Percentiles rank a stretch among this genome's conserved stretches.
Conservation (phyloP, 2,888 invertebrate genomes). For the Drosophila nr. perissopoda region DNA sequence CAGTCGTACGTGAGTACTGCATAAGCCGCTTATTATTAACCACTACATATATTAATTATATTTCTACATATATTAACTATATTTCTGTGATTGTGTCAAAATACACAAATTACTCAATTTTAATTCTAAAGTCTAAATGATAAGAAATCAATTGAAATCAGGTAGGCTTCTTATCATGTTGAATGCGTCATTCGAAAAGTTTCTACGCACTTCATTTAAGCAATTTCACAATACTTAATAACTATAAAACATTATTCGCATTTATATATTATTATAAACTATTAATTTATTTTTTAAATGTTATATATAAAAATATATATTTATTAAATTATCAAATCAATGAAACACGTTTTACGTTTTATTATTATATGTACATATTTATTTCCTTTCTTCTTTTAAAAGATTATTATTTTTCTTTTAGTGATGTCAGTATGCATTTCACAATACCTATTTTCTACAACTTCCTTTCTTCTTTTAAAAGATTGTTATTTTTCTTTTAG, state of each 20-base stretch:
- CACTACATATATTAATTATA: slow-evolving; percentile 22
- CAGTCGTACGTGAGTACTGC: slow-evolving; percentile 10
- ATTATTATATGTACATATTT: not conserved
- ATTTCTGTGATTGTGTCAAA: too few relatives aligned
- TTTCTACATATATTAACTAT: slow-evolving; percentile 22
- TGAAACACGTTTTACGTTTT: too few relatives aligned
- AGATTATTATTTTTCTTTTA: not conserved
- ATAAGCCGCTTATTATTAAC: slow-evolving; percentile 14
- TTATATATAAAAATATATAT: not conserved
- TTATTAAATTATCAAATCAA: not conserved
- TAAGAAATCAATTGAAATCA: slow-evolving; percentile 1
- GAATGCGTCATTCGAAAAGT: slow-evolving; percentile 2
- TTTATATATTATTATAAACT: not conserved
- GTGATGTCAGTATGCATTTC: not conserved
- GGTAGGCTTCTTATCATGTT: not conserved
- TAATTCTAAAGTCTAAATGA: not conserved
- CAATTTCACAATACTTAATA: slow-evolving; percentile 3
- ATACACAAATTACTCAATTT: not conserved
- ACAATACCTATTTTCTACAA: not conserved
- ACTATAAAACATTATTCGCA: not conserved
- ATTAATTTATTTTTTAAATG: not conserved
- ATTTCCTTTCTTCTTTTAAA: not conserved
- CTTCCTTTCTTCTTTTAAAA: not conserved
- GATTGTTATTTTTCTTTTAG: not conserved
- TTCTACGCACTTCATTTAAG: not conserved